Percentiles rank a stretch among this genome's conserved stretches.
These are phyloP conservation scores for Dreissena rostriformis DNA, from an alignment of 1,140 invertebrate genomes.

Conservation along the genomic window DNA sequence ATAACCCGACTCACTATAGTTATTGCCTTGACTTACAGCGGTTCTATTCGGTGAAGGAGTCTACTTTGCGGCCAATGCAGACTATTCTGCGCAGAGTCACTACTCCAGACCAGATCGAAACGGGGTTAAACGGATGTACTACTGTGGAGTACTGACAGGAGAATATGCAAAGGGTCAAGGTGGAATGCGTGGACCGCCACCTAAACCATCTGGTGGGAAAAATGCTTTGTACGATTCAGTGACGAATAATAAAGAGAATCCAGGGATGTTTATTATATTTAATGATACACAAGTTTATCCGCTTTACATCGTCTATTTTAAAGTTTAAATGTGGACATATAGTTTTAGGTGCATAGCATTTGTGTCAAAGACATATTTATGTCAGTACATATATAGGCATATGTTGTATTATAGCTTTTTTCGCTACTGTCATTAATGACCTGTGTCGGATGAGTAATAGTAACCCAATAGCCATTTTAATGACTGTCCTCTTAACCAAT, in stretches of 20 bases:
- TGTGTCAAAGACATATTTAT: too few relatives aligned
- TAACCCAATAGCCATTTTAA: too few relatives aligned
- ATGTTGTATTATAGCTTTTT: too few relatives aligned
- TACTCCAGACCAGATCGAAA: slow-evolving; percentile 49
- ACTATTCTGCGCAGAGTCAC: slow-evolving; percentile 45
- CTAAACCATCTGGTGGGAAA: neutral
- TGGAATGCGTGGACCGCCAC: slow-evolving; percentile 53
- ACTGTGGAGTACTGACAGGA: slow-evolving; percentile 61
- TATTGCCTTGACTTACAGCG: neutral
- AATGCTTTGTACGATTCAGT: slow-evolving; percentile 61
- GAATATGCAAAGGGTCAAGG: slow-evolving; percentile 41
- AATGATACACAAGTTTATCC: slow-evolving; percentile 41
- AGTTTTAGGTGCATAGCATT: too few relatives aligned
- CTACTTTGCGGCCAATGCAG: slow-evolving; percentile 54
- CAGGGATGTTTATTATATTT: slow-evolving; percentile 63
- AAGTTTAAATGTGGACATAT: neutral
- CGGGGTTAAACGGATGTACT: slow-evolving; percentile 56
- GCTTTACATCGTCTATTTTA: neutral
- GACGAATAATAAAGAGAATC: slow-evolving; percentile 53
- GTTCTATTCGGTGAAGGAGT: slow-evolving; percentile 60
- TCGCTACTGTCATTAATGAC: too few relatives aligned
- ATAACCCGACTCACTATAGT: too few relatives aligned
- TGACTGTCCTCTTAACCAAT: too few relatives aligned
- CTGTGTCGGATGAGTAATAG: too few relatives aligned
- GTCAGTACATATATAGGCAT: too few relatives aligned